Evolutionary conservation across 2,797 vertebrate genomes (phyloP), one percentile per base, ranked within the genome.

Genomic region (Prunella strophiata): DNA sequence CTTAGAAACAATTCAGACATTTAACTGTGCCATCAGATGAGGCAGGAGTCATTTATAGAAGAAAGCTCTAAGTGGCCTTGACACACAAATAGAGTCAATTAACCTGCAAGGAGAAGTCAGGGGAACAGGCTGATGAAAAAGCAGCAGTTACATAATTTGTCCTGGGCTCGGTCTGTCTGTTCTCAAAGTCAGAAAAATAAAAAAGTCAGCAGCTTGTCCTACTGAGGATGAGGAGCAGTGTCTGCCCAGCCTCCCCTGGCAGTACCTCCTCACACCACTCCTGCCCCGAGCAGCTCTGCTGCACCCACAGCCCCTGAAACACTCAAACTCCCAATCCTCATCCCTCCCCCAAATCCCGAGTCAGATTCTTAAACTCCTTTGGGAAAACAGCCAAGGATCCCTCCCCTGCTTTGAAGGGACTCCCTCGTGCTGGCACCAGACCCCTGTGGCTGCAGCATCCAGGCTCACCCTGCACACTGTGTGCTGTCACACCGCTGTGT

Each of bases 11-110:
- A 47, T 40, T 36, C 75, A 85, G 92, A 50, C 63, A 20, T 36
- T 82, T 92, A 93, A 85, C 29, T 91, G 79, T 85, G 94, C 57
- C 86, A 78, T 78, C 73, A 81, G 65, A 66, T 8, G 6, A 94
- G 36, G 57, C 74, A 80, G 76, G 48, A 91, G 59, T 57, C 32
- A 89, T 87, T 96, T 93, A 89, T 76, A 96, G 88, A 83, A 91
- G 61, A 70, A 74, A 83, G 40, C 38, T 4, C 12, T 25, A 74
- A 68, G 74, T 62, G 91, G 77, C 94, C 92, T 82, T 83, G 96
- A 89, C 88, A 88, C 84, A 92, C 43, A 89, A 94, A 95, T 16
- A 27, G 89, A 94, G 81, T 36, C 94, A 96, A 96, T 96, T 96
- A 96, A 92, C 88, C 91, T 89, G 86, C 82, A 77, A 82, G n/a